These are phyloP conservation scores for Podarcis raffonei DNA, from an alignment of 2,113 vertebrate genomes.

Conservation along the genomic window DNA sequence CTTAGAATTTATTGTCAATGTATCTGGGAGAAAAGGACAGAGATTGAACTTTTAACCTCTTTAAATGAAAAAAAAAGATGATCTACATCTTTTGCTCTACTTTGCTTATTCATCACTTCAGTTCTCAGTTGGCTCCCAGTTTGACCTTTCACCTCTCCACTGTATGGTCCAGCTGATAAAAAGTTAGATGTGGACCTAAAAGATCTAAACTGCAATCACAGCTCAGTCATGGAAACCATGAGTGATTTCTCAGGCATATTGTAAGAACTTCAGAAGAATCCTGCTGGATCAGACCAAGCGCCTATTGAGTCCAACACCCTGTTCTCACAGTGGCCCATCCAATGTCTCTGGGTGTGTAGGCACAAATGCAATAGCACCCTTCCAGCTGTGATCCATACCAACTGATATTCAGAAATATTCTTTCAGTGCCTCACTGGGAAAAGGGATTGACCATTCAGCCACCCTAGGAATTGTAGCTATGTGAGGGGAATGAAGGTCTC, in stretches of 20 bases:
- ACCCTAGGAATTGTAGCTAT: no score
- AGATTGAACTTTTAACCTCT: neutral
- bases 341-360: no score
- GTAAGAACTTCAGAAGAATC: neutral
- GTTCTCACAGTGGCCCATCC: no score
- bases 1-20: slow-evolving; percentile 83
- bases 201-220: neutral
- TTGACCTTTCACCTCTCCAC: neutral
- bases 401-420: no score
- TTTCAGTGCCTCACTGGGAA: no score
- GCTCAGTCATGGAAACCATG: neutral
- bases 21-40: slow-evolving; percentile 73
- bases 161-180: neutral
- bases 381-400: no score
- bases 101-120: neutral
- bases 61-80: neutral
- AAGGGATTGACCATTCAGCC: no score
- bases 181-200: neutral
- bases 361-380: no score
- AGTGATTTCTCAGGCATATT: no score
- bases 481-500: no score
- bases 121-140: neutral
- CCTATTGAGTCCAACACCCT: no score
- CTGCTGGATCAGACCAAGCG: neutral
- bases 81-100: neutral